These are phyloP conservation scores for Serinus canaria DNA, from an alignment of 2,113 vertebrate genomes.

Conservation along the genomic window DNA sequence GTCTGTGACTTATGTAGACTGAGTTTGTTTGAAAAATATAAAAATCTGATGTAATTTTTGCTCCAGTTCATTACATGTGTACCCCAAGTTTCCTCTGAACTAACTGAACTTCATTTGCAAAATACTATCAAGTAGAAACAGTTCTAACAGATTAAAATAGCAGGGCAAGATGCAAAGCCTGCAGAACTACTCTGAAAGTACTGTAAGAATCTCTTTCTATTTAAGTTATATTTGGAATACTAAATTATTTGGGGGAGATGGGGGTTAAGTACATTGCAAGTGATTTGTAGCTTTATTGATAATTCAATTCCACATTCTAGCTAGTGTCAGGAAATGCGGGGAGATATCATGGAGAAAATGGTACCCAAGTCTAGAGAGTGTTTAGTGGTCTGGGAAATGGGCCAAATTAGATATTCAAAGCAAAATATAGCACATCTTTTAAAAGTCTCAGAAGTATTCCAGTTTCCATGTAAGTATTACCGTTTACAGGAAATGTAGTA, in stretches of 20 bases:
- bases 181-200: not conserved
- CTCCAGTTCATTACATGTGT: not conserved
- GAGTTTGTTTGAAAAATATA: not conserved
- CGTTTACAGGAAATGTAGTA: not conserved
- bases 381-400: not conserved
- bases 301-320: not conserved
- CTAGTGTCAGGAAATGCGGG: not conserved
- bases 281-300: not conserved
- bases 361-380: not conserved
- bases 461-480: not conserved
- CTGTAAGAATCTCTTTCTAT: not conserved
- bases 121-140: not conserved
- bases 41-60: not conserved
- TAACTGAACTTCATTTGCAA: not conserved
- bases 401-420: not conserved
- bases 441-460: not conserved
- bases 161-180: not conserved
- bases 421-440: not conserved
- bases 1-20: not conserved
- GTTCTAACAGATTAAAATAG: not conserved
- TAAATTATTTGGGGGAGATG: not conserved
- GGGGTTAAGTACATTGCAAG: not conserved
- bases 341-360: not conserved
- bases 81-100: not conserved
- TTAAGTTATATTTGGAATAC: not conserved